Base-by-base conservation (phyloP, 2,888 invertebrate genomes). In the Cremastobaeus sp. region DNA sequence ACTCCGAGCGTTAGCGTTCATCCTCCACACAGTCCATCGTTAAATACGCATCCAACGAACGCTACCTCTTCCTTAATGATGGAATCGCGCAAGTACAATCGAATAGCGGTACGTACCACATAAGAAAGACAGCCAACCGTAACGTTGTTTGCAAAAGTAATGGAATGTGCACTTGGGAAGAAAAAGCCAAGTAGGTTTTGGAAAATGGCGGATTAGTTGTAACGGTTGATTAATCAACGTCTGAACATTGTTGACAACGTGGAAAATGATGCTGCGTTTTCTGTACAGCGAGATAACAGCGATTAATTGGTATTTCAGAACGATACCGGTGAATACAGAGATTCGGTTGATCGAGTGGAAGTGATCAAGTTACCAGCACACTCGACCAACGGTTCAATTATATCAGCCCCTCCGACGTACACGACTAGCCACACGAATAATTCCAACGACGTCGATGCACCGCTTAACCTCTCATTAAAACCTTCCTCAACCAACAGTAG, bases 391-490 rank as follows among this genome's bases (percentile, higher is more conserved):
- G 85, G 86, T 25, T 84, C 87, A 43, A 81, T 89, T 0, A 88
- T 89, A 12, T 79, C 85, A 62, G 90, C 90, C 9, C 87, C 89
- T 0, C 89, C 90, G 0, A 79, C 90, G 14, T 91, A 91, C 78
- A 89, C 90, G 15, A 88, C 88, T 52, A 15, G 86, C 84, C 77
- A 86, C 86, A 69, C 86, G 82, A 81, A 84, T 86, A 77, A 88
- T 25, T 88, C 89, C 55, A 91, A 92, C 45, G 92, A 90, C 68
- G 89, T 92, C 2, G 95, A 95, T 81, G 91, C 93, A 0, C 96
- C 96, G 0, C 90, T 96, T 15, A 96, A 96, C 88, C 90, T 96
- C 12, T 95, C 95, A 1, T 89, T 95, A 77, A 96, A 96, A 87
- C 93, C 94, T 0, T 87, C 88, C 34, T 85, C 88, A 64, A 81